Evolutionary conservation across 30 jellyfish, hydroid and myxozoan species (phyloP), one percentile per base, ranked within the genome.

Genomic region (Rhopilema esculentum): DNA sequence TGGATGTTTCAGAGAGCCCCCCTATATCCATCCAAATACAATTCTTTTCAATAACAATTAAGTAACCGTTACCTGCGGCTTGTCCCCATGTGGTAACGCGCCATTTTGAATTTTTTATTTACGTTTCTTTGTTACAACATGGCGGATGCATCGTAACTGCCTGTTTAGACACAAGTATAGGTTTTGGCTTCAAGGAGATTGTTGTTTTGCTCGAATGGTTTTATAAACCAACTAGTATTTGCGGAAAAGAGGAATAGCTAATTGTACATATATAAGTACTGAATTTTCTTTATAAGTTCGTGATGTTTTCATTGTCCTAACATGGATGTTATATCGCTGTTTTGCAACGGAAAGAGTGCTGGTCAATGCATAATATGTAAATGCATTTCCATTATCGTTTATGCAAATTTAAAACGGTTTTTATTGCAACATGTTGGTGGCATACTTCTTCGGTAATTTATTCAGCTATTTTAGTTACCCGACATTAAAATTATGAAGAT

Each of bases 71-170:
- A 63, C 26, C 82, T 27, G 82, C 82, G 82, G 74, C 72, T 75
- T 75, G 74, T 75, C 88, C 63, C 79, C 88, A 78, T 78, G 88
- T 78, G 88, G 88, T 57, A 33, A 32, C 62, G 88, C 88, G 88
- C 88, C 88, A 78, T 78, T 78, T 78, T 78, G 88, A 78, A 78
- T 78, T 78, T 66, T 78, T 78, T 78, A 78, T 78, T 78, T 78
- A 78, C 69, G 71, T 25, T 78, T 21, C 88, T 57, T 78, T 78
- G 88, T 78, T 78, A 61, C 88, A 78, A 57, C 27, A 66, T 66
- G 88, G 88, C 76, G 68, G 79, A 61, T 12, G 57, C 57, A 40
- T 40, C 12, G 57, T 40, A 40, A 40, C 57, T 12, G 57, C 57
- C 57, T 2, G 57, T 6, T 12, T 40, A 40, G 12, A 40, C 57